A percentile compares a stretch with the other conserved stretches of the same genome.
Evolutionary conservation across 2,113 vertebrate species (phyloP).

Genomic region (Sturnira hondurensis): DNA sequence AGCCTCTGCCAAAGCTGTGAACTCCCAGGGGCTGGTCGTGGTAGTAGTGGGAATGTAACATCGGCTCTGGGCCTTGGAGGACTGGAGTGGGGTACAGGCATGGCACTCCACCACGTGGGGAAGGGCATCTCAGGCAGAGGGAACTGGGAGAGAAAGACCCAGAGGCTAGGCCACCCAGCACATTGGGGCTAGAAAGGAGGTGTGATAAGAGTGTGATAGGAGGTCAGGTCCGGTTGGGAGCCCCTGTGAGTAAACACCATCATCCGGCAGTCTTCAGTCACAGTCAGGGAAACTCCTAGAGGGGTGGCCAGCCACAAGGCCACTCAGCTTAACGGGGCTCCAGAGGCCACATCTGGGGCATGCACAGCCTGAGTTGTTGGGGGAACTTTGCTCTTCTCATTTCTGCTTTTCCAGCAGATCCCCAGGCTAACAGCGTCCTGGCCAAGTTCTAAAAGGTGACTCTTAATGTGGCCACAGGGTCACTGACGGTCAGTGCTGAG

Average conservation of each 20-base stretch:
- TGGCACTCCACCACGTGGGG: background rate
- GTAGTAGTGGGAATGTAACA: accelerated
- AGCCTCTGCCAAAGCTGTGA: background rate
- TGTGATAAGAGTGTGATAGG: too few species aligned
- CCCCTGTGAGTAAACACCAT: background rate
- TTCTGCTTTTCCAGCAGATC: slow-evolving; percentile 47
- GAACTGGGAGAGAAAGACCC: background rate
- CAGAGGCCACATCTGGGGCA: background rate
- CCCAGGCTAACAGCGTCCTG: background rate
- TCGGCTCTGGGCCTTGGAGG: background rate
- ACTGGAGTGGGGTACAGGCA: too few species aligned
- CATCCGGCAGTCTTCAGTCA: background rate
- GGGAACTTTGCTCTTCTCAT: background rate
- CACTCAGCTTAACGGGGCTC: background rate
- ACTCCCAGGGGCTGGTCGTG: background rate
- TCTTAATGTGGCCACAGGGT: background rate
- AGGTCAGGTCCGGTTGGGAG: background rate
- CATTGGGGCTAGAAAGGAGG: background rate
- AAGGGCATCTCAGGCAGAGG: background rate
- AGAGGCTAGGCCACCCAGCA: background rate
- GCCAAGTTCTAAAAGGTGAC: slow-evolving; percentile 12
- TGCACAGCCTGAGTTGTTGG: background rate
- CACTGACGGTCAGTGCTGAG: background rate
- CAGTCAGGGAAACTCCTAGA: background rate
- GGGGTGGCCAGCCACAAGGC: background rate